Percentiles rank a stretch among this genome's conserved stretches.
These are phyloP conservation scores for Dicranocentrus wangi DNA, from an alignment of 2,888 invertebrate genomes.

Conservation along the genomic window DNA sequence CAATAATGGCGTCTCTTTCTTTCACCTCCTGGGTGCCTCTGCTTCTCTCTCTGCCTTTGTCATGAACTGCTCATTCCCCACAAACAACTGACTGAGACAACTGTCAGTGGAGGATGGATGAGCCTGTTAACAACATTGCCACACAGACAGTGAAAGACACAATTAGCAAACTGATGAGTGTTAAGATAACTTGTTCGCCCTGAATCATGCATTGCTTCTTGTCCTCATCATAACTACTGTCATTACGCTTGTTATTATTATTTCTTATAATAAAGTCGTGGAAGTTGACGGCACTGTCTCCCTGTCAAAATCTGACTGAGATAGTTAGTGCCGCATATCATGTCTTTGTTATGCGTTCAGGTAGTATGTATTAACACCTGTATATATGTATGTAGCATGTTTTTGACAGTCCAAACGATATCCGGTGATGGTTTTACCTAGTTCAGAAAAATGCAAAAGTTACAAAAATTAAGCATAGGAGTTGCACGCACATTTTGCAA, in stretches of 20 bases:
- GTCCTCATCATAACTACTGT: conserved; percentile 49
- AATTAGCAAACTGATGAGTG: conserved; percentile 53
- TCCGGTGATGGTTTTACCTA: too few relatives aligned
- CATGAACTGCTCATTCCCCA: too few relatives aligned
- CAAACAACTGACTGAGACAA: background rate
- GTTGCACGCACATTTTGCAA: too few relatives aligned
- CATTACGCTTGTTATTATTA: conserved; percentile 34
- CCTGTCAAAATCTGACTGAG: too few relatives aligned
- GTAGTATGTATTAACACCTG: too few relatives aligned
- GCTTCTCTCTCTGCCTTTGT: background rate
- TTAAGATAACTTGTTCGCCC: conserved; percentile 59
- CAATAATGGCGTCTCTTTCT: background rate
- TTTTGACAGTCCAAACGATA: too few relatives aligned
- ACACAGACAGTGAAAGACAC: conserved; percentile 31
- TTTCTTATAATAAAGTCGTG: background rate
- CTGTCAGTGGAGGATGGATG: background rate
- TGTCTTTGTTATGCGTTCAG: too few relatives aligned
- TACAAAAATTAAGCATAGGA: too few relatives aligned
- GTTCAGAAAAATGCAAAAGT: too few relatives aligned
- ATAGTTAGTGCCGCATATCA: too few relatives aligned
- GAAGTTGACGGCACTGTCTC: too few relatives aligned
- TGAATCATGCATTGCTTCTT: conserved; percentile 58
- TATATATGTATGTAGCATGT: too few relatives aligned
- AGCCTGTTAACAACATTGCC: conserved; percentile 23
- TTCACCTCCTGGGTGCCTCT: conserved; percentile 9